A percentile compares a stretch with the other conserved stretches of the same genome.
Evolutionary conservation across 2,113 vertebrate species (phyloP).

Genomic region (Abramis brama): DNA sequence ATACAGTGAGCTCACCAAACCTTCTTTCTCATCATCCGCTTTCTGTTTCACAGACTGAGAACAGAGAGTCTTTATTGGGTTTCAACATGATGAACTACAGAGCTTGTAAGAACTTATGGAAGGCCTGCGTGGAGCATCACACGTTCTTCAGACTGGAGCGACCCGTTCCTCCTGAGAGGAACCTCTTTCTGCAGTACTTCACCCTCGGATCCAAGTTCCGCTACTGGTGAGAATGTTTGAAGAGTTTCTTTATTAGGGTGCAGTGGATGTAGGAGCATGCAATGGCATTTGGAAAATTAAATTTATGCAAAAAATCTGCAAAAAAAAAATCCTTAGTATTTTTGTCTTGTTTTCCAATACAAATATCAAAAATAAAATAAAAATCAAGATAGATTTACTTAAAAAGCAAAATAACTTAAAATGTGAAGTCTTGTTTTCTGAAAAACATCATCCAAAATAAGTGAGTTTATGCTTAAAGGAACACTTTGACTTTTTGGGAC

Average conservation of each 20-base stretch:
- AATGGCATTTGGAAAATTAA: neutral
- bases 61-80: slow-evolving; percentile 89
- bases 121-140: slow-evolving; percentile 97
- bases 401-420: no score
- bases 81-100: slow-evolving; percentile 99
- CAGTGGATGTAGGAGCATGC: neutral
- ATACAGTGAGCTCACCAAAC: neutral
- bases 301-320: neutral
- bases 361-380: no score
- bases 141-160: slow-evolving; percentile 97
- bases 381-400: no score
- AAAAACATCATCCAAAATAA: no score
- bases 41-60: slow-evolving; percentile 80
- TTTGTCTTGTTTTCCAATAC: no score
- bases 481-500: no score
- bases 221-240: slow-evolving; percentile 86
- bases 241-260: neutral
- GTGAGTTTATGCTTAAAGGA: no score
- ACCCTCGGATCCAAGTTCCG: slow-evolving; percentile 97
- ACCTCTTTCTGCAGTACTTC: slow-evolving; percentile 98
- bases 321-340: no score
- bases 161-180: slow-evolving; percentile 93
- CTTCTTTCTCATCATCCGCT: neutral
- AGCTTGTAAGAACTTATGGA: slow-evolving; percentile 98
- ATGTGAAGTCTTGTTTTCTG: no score